Base-by-base conservation (phyloP, 2,797 vertebrate genomes). In the Lutra lutra region DNA sequence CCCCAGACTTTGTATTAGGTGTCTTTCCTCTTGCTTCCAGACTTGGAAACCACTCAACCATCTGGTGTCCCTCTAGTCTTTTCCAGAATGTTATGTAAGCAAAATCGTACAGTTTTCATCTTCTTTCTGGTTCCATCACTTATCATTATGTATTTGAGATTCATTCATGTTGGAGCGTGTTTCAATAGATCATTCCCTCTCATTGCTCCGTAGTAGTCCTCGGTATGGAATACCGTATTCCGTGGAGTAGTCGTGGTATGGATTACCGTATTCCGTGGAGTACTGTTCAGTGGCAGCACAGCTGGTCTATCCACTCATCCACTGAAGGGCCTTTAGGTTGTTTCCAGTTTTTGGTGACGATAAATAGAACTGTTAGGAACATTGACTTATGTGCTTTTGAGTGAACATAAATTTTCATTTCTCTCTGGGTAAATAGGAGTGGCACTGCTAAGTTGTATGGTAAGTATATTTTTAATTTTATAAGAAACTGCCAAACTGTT, bases 381-480 rank as follows among this genome's bases (percentile, higher is more conserved):
- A 64, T 84, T 97, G 43, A 78, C 29, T 40, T 56, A 70, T 5
- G 64, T 43, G 27, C 40, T 72, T 91, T 87, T 62, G 29, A 87
- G 32, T 62, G 35, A 84, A 78, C 6, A 35, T 21, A 68, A 3
- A 46, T 78, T 92, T 79, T 72, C 11, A 18, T 40, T 85, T 94
- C 54, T 79, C 32, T 60, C 64, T 80, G 66, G 48, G 40, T 70
- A 75, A 86, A 38, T 46, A 75, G 40, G 46, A 75, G 40, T 27
- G 12, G 40, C 6, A 60, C 48, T 18, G 77, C 8, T 68, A 82
- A 70, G 29, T 38, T 70, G 48, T 23, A 73, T 38, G 66, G 40
- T 87, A 72, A 56, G 17, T 68, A 40, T 68, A 58, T 85, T 79
- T 79, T 91, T 88, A 94, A 84, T 64, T 80, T 90, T 68, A 51